Evolutionary conservation across 2,888 invertebrate species (phyloP), one percentile per base, ranked within the genome.

Genomic region (Trichacis sp.): DNA sequence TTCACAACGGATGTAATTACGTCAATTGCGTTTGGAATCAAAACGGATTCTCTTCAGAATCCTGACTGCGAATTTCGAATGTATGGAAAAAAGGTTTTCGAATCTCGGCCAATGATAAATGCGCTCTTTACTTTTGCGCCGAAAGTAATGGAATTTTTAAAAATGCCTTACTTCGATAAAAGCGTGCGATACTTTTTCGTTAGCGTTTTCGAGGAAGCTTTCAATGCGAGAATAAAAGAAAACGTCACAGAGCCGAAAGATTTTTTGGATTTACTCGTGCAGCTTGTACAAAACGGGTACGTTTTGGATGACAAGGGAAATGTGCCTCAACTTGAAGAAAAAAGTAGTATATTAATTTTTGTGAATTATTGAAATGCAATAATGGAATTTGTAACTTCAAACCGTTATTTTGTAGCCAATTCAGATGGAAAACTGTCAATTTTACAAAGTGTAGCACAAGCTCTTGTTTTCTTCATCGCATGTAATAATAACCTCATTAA

Each of bases 241-340:
- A 52, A 58, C 14, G 33, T 2, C 3, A 77, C 79, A 29, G 61
- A 81, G 4, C 73, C 72, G 1, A 75, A 83, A 18, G 85, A 85
- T 65, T 85, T 85, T 46, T 63, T 85, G 46, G 79, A 84, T 54
- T 64, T 84, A 1, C 56, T 85, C 29, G 81, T 84, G 50, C 79
- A 83, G 50, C 64, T 85, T 8, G 81, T 80, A 36, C 75, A 78
- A 14, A 68, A 74, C 1, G 76, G 77, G 20, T 76, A 75, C 49
- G 60, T 76, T 2, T 73, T 77, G 18, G 66, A 63, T 8, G 75
- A 77, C 9, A 69, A 76, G 1, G 68, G 63, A 50, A 63, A 65
- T 4, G 12, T 17, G n/a, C 42, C 56, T 14, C 3, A 9, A n/a
- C 36, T n/a, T 11, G 19, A 24, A 24, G 8, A 24, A 3, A 3